Conservation (phyloP, 2,113 vertebrate species). For the Micronisus gabar region DNA sequence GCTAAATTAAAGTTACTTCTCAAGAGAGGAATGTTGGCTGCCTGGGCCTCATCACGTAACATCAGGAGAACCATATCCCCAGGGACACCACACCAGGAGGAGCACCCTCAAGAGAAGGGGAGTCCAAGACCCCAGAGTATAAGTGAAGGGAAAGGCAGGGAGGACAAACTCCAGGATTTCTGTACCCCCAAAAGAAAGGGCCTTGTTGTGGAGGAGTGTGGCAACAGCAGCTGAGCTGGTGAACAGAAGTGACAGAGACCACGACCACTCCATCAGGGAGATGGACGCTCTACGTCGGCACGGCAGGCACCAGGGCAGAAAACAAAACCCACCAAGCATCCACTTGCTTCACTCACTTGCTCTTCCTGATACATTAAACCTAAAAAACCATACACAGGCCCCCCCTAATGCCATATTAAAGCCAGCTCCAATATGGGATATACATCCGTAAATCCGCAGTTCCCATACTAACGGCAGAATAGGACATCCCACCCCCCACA, state of each 20-base stretch:
- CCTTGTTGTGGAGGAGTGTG: no score
- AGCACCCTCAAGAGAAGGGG: neutral
- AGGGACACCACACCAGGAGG: neutral
- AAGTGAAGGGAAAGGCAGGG: neutral
- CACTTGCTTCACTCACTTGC: neutral
- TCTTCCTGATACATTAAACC: neutral
- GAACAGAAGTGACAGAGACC: neutral
- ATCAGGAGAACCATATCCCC: neutral
- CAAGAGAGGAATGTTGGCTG: neutral
- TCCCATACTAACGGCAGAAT: neutral
- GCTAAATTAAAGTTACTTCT: neutral
- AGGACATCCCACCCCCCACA: rapidly evolving
- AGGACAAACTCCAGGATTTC: neutral
- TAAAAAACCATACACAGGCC: neutral
- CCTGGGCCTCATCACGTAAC: neutral
- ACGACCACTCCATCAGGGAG: neutral
- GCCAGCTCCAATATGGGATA: neutral
- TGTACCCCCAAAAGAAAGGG: neutral
- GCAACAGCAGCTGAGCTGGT: neutral
- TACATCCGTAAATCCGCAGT: neutral
- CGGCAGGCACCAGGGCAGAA: neutral
- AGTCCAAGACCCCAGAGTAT: neutral
- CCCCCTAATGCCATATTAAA: neutral
- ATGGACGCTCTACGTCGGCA: neutral
- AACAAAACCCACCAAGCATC: neutral